Evolutionary conservation across 2,797 vertebrate genomes (phyloP), one percentile per base, ranked within the genome.

Genomic region (Pyrocephalus nanus): DNA sequence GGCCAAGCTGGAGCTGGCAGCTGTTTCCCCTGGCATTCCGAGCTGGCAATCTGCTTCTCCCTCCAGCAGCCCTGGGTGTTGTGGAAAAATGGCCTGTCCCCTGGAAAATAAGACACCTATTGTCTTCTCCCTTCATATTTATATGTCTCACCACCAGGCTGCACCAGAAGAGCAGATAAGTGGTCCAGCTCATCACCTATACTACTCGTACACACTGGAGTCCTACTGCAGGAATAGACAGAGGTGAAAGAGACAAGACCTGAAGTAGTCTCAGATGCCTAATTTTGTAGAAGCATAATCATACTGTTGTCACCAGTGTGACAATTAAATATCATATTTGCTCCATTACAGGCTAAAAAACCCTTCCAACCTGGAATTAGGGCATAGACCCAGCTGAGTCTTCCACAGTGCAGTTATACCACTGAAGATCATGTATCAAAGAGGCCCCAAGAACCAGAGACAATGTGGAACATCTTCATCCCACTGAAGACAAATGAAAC

Each of bases 1-100:
- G 79, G 82, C 73, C 85, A 92, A 93, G 82, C 55, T 81, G 76
- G 86, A 93, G 74, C 36, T 55, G 84, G 86, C 71, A 92, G 81
- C 92, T 93, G 80, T 71, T 95, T 22, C 20, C 70, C 42, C 77
- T 77, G 55, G 77, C 81, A 92, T 47, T 75, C 5, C 0, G 1
- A 22, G 47, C 54, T 51, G 64, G 64, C 85, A 87, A 77, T 43
- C 81, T 91, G 75, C 72, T 86, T 69, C 50, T 79, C 21, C 60
- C 43, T 73, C 65, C 85, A 1, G 13, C 42, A 75, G 77, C 32
- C 70, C 58, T 11, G 53, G 57, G 36, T 78, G 81, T 8, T 91
- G 60, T 2, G 0, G 25, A 58, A 91, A 82, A 43, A 92, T 85
- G 26, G 60, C 26, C 34, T 2, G 2, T 38, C 21, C 84, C 57